phyloP scores from a whole-genome alignment of 2,888 invertebrate species.

The Caenorhabditis sp. region DNA sequence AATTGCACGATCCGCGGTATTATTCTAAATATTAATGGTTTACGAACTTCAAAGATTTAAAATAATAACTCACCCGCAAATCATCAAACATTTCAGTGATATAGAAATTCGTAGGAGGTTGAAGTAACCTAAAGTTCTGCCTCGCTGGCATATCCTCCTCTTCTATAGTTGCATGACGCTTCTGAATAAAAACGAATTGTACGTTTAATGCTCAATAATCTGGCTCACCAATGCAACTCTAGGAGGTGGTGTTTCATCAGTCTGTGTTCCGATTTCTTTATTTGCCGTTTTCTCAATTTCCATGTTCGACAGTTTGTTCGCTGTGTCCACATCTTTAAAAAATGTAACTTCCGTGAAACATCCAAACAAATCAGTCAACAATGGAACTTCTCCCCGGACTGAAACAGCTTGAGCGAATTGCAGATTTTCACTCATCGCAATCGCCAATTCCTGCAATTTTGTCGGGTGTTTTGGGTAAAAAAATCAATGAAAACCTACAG shows the following conservation, averaged over 20 bases:
- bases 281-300: conserved; percentile 15
- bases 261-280: conserved; percentile 23
- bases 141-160: conserved; percentile 53
- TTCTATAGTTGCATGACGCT: conserved; percentile 32
- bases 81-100: conserved; percentile 69
- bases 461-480: not conserved
- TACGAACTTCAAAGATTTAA: not conserved
- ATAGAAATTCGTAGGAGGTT: conserved; percentile 63
- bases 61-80: conserved; percentile 33
- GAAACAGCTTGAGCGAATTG: conserved; percentile 69
- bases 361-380: conserved; percentile 66
- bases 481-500: conserved; percentile 38
- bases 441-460: conserved; percentile 55
- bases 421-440: conserved; percentile 64
- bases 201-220: no score
- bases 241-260: conserved; percentile 28
- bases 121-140: conserved; percentile 57
- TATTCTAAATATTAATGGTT: conserved; percentile 25
- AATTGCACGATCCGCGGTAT: conserved; percentile 24
- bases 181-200: conserved; percentile 25
- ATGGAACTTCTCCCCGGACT: conserved; percentile 56
- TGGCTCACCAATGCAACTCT: conserved; percentile 28
- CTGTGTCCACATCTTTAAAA: conserved; percentile 39
- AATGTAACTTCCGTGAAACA: conserved; percentile 68
- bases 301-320: conserved; percentile 14